Evolutionary conservation across 1,140 invertebrate species (phyloP).

Genomic region (Globodera rostochiensis): DNA sequence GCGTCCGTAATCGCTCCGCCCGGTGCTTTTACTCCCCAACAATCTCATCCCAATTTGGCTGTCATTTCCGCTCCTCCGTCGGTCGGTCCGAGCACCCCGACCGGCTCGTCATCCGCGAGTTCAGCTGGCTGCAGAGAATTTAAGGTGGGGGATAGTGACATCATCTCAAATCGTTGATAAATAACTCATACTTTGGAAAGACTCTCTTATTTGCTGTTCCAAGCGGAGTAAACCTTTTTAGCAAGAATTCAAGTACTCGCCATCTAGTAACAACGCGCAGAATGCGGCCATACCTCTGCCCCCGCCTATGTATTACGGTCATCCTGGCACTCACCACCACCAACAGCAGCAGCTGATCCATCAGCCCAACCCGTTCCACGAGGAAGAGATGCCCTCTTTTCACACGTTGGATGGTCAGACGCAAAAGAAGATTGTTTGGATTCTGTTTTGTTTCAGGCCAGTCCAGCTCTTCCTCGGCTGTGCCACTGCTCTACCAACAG

Average conservation of each 20-base stretch:
- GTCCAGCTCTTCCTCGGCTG: constrained; percentile 17
- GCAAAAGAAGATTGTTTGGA: not conserved
- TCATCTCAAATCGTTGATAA: too few species aligned
- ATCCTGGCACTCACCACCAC: not conserved
- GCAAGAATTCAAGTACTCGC: constrained; percentile 31
- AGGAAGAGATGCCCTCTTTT: not conserved
- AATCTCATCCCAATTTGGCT: not conserved
- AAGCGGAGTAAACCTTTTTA: not conserved
- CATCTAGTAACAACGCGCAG: constrained; percentile 9
- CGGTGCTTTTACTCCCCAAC: constrained; percentile 18
- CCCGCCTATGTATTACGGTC: not conserved
- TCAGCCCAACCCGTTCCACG: not conserved
- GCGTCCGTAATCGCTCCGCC: not conserved
- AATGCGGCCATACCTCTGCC: not conserved
- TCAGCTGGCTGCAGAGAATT: not conserved
- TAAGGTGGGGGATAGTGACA: not conserved
- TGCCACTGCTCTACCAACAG: constrained; percentile 9
- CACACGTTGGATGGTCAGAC: not conserved
- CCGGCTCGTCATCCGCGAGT: not conserved
- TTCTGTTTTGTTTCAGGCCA: constrained; percentile 8
- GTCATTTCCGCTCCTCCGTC: constrained; percentile 15
- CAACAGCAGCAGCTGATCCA: not conserved
- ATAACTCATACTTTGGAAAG: too few species aligned
- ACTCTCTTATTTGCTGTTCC: too few species aligned
- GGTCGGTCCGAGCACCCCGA: not conserved